Conservation (phyloP, 2,113 vertebrate genomes). For the Festucalex cinctus region DNA sequence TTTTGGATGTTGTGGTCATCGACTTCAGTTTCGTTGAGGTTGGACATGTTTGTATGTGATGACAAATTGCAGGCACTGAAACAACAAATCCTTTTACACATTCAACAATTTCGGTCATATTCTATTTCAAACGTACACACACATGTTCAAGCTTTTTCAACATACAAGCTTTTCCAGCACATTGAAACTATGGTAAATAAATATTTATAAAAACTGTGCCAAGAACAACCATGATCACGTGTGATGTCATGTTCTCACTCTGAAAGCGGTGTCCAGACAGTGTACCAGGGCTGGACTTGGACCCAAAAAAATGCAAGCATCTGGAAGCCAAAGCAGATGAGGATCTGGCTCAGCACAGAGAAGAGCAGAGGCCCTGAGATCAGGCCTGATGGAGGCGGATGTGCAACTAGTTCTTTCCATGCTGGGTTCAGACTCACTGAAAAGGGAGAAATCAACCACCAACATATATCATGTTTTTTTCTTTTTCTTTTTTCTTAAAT, state of each 20-base stretch:
- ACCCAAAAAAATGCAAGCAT: slow-evolving; percentile 85
- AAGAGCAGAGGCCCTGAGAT: slow-evolving; percentile 89
- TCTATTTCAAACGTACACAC: neutral
- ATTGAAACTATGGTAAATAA: neutral
- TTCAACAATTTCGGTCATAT: neutral
- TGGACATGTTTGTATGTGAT: slow-evolving; percentile 51
- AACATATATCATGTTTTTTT: neutral
- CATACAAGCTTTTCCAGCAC: neutral
- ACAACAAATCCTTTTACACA: neutral
- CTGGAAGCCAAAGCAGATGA: slow-evolving; percentile 91
- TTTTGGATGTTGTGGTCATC: slow-evolving; percentile 87
- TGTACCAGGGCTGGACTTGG: slow-evolving; percentile 83
- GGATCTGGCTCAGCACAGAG: slow-evolving; percentile 91
- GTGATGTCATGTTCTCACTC: slow-evolving; percentile 76
- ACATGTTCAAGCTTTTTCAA: neutral
- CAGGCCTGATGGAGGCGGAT: slow-evolving; percentile 88
- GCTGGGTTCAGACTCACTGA: slow-evolving; percentile 96
- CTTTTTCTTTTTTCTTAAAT: neutral
- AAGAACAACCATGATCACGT: neutral
- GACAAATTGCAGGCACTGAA: slow-evolving; percentile 78
- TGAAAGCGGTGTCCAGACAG: slow-evolving; percentile 70
- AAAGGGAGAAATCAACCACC: neutral
- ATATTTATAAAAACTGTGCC: neutral
- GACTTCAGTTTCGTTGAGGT: slow-evolving; percentile 66
- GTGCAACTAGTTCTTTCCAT: slow-evolving; percentile 90